Evolutionary conservation across 2,888 invertebrate species (phyloP).

Genomic region (Oxystoma pomonae): DNA sequence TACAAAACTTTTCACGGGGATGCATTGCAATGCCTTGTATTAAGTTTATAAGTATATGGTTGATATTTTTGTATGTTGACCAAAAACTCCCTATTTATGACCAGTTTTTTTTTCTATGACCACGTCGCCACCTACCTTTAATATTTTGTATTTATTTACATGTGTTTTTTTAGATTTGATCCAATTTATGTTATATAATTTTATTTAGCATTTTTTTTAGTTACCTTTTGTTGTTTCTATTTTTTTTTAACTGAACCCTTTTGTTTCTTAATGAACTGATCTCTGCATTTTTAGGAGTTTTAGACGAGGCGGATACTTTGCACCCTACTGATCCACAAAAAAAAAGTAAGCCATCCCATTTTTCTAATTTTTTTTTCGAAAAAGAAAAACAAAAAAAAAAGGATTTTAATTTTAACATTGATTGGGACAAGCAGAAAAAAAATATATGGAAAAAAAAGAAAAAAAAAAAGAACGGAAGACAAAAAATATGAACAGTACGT

Average conservation of each 20-base stretch:
- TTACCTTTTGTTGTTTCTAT: slow-evolving; percentile 20
- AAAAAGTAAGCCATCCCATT: neutral
- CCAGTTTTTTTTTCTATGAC: no score
- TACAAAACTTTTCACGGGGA: no score
- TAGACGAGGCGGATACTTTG: slow-evolving; percentile 66
- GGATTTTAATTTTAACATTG: neutral
- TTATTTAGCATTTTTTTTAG: slow-evolving; percentile 13
- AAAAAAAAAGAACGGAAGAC: neutral
- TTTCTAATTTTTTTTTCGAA: neutral
- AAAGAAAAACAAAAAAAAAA: neutral
- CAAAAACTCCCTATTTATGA: no score
- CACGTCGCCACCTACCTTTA: no score
- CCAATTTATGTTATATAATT: no score
- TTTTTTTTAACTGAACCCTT: slow-evolving; percentile 38
- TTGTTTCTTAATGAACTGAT: slow-evolving; percentile 42
- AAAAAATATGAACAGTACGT: neutral
- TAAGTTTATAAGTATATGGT: no score
- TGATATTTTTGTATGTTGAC: no score
- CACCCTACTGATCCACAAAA: slow-evolving; percentile 58
- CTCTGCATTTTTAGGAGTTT: slow-evolving; percentile 60
- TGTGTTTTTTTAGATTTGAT: neutral
- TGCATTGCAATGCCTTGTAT: no score
- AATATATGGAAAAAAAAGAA: neutral
- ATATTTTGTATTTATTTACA: neutral
- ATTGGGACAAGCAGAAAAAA: neutral